Evolutionary conservation across 2,113 vertebrate species (phyloP), one percentile per base, ranked within the genome.

Genomic region (Oreochromis niloticus): DNA sequence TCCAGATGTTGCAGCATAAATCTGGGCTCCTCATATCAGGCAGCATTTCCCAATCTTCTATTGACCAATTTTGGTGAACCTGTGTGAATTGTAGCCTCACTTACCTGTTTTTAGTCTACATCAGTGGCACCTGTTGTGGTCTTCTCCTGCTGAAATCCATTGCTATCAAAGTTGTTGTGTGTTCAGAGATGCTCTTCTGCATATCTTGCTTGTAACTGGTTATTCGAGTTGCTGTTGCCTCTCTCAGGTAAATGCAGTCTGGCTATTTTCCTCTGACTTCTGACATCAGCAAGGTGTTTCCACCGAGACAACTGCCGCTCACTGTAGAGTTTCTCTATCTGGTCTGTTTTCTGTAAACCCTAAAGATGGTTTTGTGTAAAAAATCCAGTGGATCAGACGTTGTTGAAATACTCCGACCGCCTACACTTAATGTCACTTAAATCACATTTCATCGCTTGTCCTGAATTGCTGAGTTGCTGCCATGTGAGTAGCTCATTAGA

Each of bases 91-190:
- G 9, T 48, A 75, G 41, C 41, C 24, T 11, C 22, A 48, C 3
- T 27, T 73, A 46, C 0, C 0, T 17, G 0, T 73, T 16, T 46
- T 46, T 43, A 73, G 41, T 0, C 24, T 14, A 73, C 41, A 30
- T 10, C 14, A 73, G 24, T 48, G 68, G 14, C 14, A 75, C 14
- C 22, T 3, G 6, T 1, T 0, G 24, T 48, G 68, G 68, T 75
- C 41, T 30, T 75, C 4, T 48, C 22, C 4, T 1, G 41, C 1
- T 48, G 68, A 27, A 7, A 6, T 6, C 14, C 14, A 27, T 48
- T 24, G 0, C 0, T 27, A 48, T 5, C 14, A 0, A 30, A 22
- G 41, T 16, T 17, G 68, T 10, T 6, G 0, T 7, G 68, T 27
- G 1, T 46, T 73, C 13, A 73, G 41, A 73, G 13, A 73, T 46